Evolutionary conservation across 2,113 vertebrate species (phyloP), one percentile per base, ranked within the genome.

Genomic region (Osmerus mordax): DNA sequence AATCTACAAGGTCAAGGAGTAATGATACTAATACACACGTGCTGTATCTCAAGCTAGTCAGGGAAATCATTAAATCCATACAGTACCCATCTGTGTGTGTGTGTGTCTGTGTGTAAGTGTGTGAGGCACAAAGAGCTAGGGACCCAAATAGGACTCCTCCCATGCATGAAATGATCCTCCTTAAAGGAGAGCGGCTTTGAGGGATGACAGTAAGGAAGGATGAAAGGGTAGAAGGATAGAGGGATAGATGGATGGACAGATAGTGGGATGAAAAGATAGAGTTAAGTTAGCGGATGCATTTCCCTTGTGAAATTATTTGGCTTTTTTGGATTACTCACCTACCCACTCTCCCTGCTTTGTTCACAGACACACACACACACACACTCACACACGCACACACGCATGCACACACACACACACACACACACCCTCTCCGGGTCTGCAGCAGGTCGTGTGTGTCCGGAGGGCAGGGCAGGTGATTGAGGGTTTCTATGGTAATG

Each of bases 11-110:
- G 90, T 88, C 86, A 86, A 86, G 80, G 74, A 64, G 86, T 83
- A 81, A 80, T 74, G 80, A 84, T 83, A 68, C 67, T 19, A 85
- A 83, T 87, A 89, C 84, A 86, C 82, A 81, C 83, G 84, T 77
- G 79, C 79, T 88, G 68, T 74, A 82, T 78, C 79, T 84, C 81
- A 81, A 74, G 70, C 65, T 74, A 2, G 28, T 81, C 83, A 52
- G 84, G 82, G 86, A 89, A 89, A 89, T 87, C 87, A 75, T 89
- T 89, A 87, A 89, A 87, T 88, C 85, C 69, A 87, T 86, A 89
- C 83, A 65, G 56, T 47, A 66, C 32, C 13, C 74, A 70, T 58
- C 41, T 59, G 53, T 61, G 18, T 32, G 59, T 47, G 54, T 18
- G 28, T 28, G 28, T 36, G 53, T 65, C 0, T 1, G 65, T 69